phyloP scores from a whole-genome alignment of 1,140 invertebrate genomes.

The Micrasema minimum region DNA sequence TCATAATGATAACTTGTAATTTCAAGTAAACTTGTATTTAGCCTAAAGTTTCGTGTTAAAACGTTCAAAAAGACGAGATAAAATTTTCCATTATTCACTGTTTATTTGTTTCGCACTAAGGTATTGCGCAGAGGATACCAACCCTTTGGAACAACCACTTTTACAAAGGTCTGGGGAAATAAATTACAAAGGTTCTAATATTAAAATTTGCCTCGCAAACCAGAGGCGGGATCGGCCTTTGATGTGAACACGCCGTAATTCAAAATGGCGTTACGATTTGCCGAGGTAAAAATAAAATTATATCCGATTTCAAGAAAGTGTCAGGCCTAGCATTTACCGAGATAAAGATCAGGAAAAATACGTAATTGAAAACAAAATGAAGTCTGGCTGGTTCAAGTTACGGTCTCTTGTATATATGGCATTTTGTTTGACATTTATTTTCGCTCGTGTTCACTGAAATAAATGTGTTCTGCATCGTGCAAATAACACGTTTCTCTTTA shows the following conservation, averaged over 20 bases:
- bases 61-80: too few species aligned
- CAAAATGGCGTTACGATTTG: slow-evolving; percentile 44
- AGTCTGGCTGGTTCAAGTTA: slow-evolving; percentile 19
- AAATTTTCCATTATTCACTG: too few species aligned
- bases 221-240: slow-evolving; percentile 30
- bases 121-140: slow-evolving; percentile 36
- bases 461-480: slow-evolving; percentile 24
- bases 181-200: slow-evolving; percentile 48
- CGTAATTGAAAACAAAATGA: slow-evolving; percentile 30
- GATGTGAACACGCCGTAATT: slow-evolving; percentile 33
- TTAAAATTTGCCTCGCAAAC: slow-evolving; percentile 46
- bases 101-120: too few species aligned
- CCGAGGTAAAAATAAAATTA: slow-evolving; percentile 53
- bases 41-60: too few species aligned
- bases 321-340: slow-evolving; percentile 21
- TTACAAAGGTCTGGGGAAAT: slow-evolving; percentile 48
- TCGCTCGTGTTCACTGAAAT: slow-evolving; percentile 22
- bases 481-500: slow-evolving; percentile 27
- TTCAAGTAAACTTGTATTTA: too few species aligned
- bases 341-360: slow-evolving; percentile 33
- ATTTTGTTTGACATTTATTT: slow-evolving; percentile 31
- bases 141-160: slow-evolving; percentile 36
- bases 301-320: slow-evolving; percentile 36
- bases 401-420: slow-evolving; percentile 5
- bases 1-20: too few species aligned